Percentiles rank a stretch among this genome's conserved stretches.
These are phyloP conservation scores for Meriones psammophilus DNA, from an alignment of 2,797 vertebrate genomes.

Conservation along the genomic window DNA sequence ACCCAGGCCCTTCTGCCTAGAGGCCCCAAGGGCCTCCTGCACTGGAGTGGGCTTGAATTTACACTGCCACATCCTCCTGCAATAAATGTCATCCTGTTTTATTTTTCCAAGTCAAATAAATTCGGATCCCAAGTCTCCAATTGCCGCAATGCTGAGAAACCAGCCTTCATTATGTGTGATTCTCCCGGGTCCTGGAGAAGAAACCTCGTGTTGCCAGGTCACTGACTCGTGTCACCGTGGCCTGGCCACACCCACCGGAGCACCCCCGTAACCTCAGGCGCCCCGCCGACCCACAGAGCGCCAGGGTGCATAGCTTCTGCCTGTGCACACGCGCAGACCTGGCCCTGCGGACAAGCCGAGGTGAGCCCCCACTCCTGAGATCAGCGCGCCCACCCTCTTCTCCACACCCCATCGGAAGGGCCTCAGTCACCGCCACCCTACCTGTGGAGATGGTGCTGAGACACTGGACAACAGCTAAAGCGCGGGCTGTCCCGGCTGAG, in stretches of 20 bases:
- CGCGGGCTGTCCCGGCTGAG: neutral
- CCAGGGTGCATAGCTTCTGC: neutral
- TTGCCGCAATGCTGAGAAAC: conserved; percentile 77
- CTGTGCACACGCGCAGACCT: neutral
- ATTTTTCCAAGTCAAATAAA: conserved; percentile 82
- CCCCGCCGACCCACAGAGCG: neutral
- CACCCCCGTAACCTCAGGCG: neutral
- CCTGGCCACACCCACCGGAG: neutral
- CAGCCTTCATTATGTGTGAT: conserved; percentile 70
- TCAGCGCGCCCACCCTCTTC: neutral
- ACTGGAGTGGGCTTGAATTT: conserved; percentile 73
- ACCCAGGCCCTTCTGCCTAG: neutral
- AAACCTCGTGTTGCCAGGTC: conserved; percentile 50
- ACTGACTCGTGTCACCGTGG: neutral
- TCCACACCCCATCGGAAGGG: neutral
- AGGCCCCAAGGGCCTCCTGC: conserved; percentile 42
- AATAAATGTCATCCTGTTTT: conserved; percentile 79
- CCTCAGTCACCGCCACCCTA: too few species aligned
- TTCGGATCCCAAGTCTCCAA: conserved; percentile 73
- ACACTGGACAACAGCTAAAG: neutral
- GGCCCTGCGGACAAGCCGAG: neutral
- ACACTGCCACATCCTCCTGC: conserved; percentile 73
- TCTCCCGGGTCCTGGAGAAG: conserved; percentile 54
- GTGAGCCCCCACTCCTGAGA: neutral
- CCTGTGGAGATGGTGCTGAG: neutral